phyloP scores from a whole-genome alignment of 2,797 vertebrate species.

The Dromococcyx pavoninus region DNA sequence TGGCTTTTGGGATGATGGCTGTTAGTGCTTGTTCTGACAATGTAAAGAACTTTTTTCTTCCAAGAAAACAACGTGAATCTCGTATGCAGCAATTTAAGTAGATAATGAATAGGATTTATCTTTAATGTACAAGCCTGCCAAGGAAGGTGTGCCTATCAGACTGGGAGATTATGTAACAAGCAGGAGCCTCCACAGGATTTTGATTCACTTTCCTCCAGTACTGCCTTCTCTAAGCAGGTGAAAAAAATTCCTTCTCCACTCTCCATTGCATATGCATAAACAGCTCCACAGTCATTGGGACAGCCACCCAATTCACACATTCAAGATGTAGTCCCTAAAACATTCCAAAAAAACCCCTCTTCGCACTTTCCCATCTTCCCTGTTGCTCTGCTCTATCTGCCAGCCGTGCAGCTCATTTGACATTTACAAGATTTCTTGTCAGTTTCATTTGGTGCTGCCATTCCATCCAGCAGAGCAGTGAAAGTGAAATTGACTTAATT shows the following conservation, averaged over 20 bases:
- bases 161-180: background rate
- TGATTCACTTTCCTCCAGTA: slow-evolving; percentile 6
- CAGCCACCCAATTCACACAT: slow-evolving; percentile 54
- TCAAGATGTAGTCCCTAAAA: slow-evolving; percentile 51
- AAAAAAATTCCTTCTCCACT: slow-evolving; percentile 51
- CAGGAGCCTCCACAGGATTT: background rate
- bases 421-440: slow-evolving; percentile 72
- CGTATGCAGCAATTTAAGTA: background rate
- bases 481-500: slow-evolving; percentile 61
- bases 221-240: slow-evolving; percentile 30
- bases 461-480: slow-evolving; percentile 55
- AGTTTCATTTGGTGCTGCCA: slow-evolving; percentile 63
- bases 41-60: background rate
- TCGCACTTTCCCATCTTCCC: slow-evolving; percentile 60
- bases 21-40: background rate
- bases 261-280: slow-evolving; percentile 66
- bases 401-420: slow-evolving; percentile 66
- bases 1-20: background rate
- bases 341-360: slow-evolving; percentile 45
- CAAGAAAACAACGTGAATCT: background rate
- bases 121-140: background rate
- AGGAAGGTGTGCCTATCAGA: background rate
- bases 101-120: background rate
- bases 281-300: slow-evolving; percentile 48
- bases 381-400: slow-evolving; percentile 57